Evolutionary conservation across 2,888 invertebrate genomes (phyloP).

Genomic region (Hedychridium roseum): DNA sequence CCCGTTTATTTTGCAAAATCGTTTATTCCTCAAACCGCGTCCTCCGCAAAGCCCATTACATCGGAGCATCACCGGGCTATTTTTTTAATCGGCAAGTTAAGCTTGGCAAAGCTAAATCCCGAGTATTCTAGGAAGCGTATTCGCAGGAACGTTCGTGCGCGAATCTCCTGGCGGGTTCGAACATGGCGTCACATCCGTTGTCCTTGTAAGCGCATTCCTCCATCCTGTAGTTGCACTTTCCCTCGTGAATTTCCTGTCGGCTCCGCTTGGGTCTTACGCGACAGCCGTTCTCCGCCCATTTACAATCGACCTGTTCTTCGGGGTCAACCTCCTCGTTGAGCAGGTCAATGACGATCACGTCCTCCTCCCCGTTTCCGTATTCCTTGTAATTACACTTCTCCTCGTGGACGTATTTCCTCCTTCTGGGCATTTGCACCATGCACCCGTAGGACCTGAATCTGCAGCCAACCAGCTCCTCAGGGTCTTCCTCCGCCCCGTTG

Average conservation of each 20-base stretch:
- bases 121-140: constrained; percentile 5
- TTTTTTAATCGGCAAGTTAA: too few relatives aligned
- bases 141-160: constrained; percentile 41
- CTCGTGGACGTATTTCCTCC: constrained; percentile 43
- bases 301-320: constrained; percentile 45
- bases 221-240: constrained; percentile 52
- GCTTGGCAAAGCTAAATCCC: too few relatives aligned
- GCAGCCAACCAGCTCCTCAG: constrained; percentile 44
- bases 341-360: too few relatives aligned
- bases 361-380: constrained; percentile 13
- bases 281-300: constrained; percentile 48
- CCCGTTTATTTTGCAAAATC: too few relatives aligned
- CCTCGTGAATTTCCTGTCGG: constrained; percentile 42
- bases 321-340: constrained; percentile 40
- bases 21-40: too few relatives aligned
- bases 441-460: constrained; percentile 45
- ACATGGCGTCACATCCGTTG: constrained; percentile 36
- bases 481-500: constrained; percentile 25
- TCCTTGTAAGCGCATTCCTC: constrained; percentile 40
- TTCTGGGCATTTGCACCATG: constrained; percentile 48
- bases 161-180: constrained; percentile 32
- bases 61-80: too few relatives aligned
- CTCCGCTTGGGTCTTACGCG: constrained; percentile 38
- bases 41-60: too few relatives aligned
- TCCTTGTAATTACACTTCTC: constrained; percentile 43